Evolutionary conservation across 1,140 invertebrate genomes (phyloP), one percentile per base, ranked within the genome.

Genomic region (Belonocnema kinseyi): DNA sequence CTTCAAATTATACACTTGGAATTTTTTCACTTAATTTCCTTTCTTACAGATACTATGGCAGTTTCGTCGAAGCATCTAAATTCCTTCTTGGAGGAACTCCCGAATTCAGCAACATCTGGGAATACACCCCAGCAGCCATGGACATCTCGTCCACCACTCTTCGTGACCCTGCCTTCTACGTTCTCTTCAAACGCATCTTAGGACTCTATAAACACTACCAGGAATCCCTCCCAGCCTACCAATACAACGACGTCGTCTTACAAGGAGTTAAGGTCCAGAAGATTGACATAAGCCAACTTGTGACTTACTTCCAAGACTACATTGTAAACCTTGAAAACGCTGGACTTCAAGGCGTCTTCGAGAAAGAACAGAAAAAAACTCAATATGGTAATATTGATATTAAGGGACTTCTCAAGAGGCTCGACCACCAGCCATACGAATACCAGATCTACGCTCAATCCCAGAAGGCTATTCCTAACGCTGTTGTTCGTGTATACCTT

Each of bases 391-490:
- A 82, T 74, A 77, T 83, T 5, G 83, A 85, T 1, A 85, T 93
- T 72, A 84, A 82, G 13, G 88, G 89, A 46, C 85, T 88, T n/a
- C 66, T 90, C 3, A 88, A 90, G 77, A 88, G 89, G 70, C 89
- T 95, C 58, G 94, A 95, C 88, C 94, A 95, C 90, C 93, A 94
- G 77, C 92, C 92, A 6, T 95, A 94, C 91, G 91, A 92, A 77
- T 92, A 94, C 76, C 90, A 91, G 16, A 92, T 94, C 85, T 85
- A 86, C 50, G 92, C 93, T 3, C 85, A 91, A 2, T 89, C 90
- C 56, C 89, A 93, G 54, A 92, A 92, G 71, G 84, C 82, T 50
- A 73, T 88, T 7, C 82, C 74, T 3, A 85, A 88, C 21, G 91
- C 87, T 11, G 90, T 91, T 46, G 90, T 94, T 11, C 92, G 93